Base-by-base conservation (phyloP, 2,888 invertebrate genomes). In the Lithophane semibrunnea region DNA sequence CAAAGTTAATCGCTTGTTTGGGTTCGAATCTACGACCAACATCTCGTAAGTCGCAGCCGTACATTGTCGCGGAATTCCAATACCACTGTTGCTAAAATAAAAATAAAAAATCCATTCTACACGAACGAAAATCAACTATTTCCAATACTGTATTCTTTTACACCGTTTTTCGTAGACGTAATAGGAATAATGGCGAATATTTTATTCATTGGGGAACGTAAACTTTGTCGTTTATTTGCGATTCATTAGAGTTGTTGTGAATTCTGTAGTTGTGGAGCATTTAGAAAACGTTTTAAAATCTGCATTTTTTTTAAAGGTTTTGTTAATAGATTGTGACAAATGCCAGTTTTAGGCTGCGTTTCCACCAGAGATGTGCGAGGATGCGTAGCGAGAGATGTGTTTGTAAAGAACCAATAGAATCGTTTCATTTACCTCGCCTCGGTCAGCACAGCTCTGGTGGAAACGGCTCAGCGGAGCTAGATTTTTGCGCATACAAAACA, bases 21-120 rank as follows among this genome's bases (percentile, higher is more conserved):
- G 18, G 18, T 8, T 21, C 18, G 8, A 52, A 52, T 16, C 8
- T 21, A 52, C 18, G 16, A 3, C 47, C 47, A 4, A 8, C 37
- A 37, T 8, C 52, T 52, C 3, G 21, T 52, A 52, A 21, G 21
- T 52, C 52, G 21, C 52, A 7, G 49, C 49, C 49, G 5, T 7
- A 83, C 84, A 82, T 87, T 84, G 77, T 84, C 81, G 73, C 79
- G 66, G 89, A 85, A 89, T 91, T 89, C 84, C 85, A 42, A 16
- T 47, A 87, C 65, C 66, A 60, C 79, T 29, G 44, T 77, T 81
- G 80, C 83, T 77, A 80, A 89, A 91, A 89, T 86, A 88, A 90
- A 90, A 88, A 86, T 89, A 90, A 88, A 82, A 82, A 82, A 54
- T n/a, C 21, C 47, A 21, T 67, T 65, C 21, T 73, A 66, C 52